Conservation (phyloP, 1,140 invertebrate species). For the Drosophila kepulauana region DNA sequence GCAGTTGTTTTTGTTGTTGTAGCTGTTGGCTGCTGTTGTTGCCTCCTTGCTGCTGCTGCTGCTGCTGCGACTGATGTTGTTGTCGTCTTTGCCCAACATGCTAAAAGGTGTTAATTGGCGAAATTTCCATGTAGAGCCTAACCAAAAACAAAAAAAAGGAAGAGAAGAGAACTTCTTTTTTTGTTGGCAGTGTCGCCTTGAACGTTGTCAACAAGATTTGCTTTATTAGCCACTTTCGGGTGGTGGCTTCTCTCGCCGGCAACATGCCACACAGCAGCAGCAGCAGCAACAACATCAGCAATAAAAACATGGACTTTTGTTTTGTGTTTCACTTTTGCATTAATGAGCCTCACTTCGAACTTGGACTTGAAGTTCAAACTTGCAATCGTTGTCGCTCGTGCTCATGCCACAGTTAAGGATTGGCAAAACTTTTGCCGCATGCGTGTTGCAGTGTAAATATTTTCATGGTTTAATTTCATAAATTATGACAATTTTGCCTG, state of each 20-base stretch:
- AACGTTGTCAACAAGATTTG: constrained; percentile 84
- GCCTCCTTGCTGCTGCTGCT: constrained; percentile 52
- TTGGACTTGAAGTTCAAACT: constrained; percentile 5
- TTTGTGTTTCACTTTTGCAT: constrained; percentile 55
- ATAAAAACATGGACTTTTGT: constrained; percentile 46
- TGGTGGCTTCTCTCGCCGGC: constrained; percentile 69
- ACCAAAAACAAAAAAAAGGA: constrained; percentile 60
- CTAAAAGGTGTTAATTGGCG: constrained; percentile 85
- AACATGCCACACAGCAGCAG: constrained; percentile 53
- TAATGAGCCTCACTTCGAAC: constrained; percentile 54
- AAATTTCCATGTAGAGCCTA: constrained; percentile 84
- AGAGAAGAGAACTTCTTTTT: constrained; percentile 29
- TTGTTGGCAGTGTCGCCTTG: constrained; percentile 59
- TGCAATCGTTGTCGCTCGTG: constrained; percentile 19
- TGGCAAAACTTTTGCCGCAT: neutral
- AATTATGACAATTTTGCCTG: constrained; percentile 67
- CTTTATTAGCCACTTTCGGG: constrained; percentile 85
- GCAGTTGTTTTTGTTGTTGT: constrained; percentile 45
- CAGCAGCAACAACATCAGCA: constrained; percentile 40
- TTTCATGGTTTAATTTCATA: constrained; percentile 84
- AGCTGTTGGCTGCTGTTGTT: constrained; percentile 46
- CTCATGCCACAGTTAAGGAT: constrained; percentile 5
- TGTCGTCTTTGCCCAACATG: constrained; percentile 80
- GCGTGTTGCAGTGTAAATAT: constrained; percentile 68
- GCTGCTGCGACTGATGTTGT: constrained; percentile 53